Evolutionary conservation across 53 echinoderm and acorn worm species (phyloP).

Genomic region (Echinometra lucunter): DNA sequence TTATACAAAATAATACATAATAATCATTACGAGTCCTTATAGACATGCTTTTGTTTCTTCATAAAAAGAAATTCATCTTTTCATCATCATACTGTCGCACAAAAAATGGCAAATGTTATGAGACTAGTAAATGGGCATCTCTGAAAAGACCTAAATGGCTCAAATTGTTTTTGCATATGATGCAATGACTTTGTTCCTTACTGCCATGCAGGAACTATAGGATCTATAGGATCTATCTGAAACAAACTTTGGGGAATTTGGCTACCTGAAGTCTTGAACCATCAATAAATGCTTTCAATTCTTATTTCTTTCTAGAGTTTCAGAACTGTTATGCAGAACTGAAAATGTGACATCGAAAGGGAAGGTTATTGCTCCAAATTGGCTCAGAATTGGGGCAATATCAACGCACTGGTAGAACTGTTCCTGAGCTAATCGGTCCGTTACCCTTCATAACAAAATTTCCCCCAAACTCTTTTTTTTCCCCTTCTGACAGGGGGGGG

Average conservation of each 20-base stretch:
- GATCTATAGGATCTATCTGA: neutral
- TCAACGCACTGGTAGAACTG: too few relatives aligned
- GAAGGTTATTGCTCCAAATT: too few relatives aligned
- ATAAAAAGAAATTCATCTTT: neutral
- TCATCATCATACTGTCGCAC: neutral
- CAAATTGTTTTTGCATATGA: neutral
- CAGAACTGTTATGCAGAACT: too few relatives aligned
- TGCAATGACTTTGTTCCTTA: neutral
- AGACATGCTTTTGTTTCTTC: neutral
- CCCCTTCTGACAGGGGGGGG: too few relatives aligned
- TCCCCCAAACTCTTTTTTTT: too few relatives aligned
- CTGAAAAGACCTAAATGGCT: neutral
- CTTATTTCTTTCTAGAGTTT: too few relatives aligned
- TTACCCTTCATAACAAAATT: too few relatives aligned
- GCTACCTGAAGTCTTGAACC: neutral
- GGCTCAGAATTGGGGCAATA: too few relatives aligned
- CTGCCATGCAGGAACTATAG: neutral
- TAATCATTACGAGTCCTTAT: neutral
- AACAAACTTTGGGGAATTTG: neutral
- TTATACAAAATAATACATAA: conserved; percentile 54
- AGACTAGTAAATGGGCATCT: too few relatives aligned
- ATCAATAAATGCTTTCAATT: too few relatives aligned
- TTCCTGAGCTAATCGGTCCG: too few relatives aligned
- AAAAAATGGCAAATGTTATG: neutral
- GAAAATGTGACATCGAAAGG: too few relatives aligned